A percentile compares a stretch with the other conserved stretches of the same genome.
Conservation (phyloP, 2,888 invertebrate species). For the Lasioglossum zephyrum region DNA sequence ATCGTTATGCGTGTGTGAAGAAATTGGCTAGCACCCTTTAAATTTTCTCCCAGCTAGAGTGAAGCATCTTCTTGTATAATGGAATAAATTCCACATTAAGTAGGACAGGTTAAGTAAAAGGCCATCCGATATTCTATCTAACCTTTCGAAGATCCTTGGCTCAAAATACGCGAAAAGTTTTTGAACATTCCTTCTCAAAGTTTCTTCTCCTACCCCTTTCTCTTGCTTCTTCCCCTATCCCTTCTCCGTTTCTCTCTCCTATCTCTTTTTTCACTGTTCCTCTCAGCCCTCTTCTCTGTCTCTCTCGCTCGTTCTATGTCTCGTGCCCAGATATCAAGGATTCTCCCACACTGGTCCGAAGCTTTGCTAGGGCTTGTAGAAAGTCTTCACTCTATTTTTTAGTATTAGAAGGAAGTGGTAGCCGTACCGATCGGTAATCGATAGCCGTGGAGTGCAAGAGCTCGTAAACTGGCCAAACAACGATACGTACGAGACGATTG, state of each 20-base stretch:
- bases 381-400: conserved; percentile 67
- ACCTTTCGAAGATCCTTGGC: not conserved
- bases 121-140: conserved; percentile 2
- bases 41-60: no score
- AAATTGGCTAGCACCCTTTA: no score
- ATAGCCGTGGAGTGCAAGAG: conserved; percentile 58
- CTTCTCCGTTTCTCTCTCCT: not conserved
- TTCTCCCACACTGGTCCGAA: conserved; percentile 43
- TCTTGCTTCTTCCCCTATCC: not conserved
- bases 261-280: no score
- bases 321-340: conserved; percentile 32
- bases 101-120: not conserved
- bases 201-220: conserved; percentile 14
- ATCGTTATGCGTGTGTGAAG: no score
- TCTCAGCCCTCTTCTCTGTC: not conserved
- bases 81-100: not conserved
- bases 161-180: conserved; percentile 23
- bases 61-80: no score
- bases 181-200: conserved; percentile 14
- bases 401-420: conserved; percentile 66
- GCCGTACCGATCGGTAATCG: conserved; percentile 66
- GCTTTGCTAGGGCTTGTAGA: conserved; percentile 49
- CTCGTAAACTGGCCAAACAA: conserved; percentile 71
- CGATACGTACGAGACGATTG: conserved; percentile 68
- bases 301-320: not conserved